Conservation (phyloP, 2,888 invertebrate species). For the Alentia gelatinosa region DNA sequence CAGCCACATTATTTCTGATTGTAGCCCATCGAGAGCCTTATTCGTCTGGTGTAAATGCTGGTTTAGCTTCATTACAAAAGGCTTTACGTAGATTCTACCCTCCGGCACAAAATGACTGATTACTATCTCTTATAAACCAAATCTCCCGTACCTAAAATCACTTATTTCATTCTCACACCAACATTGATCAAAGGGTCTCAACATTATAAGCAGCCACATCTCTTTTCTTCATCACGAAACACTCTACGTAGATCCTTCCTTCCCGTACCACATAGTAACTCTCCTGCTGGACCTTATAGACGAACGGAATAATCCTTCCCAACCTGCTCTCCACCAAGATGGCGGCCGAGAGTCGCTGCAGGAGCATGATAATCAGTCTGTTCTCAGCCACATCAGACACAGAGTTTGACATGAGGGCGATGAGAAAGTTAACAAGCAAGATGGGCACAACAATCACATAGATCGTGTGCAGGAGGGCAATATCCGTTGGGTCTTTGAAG, state of each 20-base stretch:
- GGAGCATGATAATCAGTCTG: constrained; percentile 55
- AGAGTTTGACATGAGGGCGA: constrained; percentile 59
- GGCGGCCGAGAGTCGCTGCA: constrained; percentile 54
- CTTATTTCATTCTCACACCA: too few species aligned
- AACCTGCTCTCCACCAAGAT: constrained; percentile 52
- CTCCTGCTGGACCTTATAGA: constrained; percentile 25
- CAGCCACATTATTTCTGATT: too few species aligned
- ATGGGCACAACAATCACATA: constrained; percentile 58
- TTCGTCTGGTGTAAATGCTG: too few species aligned
- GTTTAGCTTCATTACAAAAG: too few species aligned
- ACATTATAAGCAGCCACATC: neutral
- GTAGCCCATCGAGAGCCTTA: too few species aligned
- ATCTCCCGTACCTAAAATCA: too few species aligned
- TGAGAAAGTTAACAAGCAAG: constrained; percentile 60
- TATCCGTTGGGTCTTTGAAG: neutral
- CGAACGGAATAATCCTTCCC: neutral
- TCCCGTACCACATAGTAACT: neutral
- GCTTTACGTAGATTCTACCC: too few species aligned
- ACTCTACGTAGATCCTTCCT: constrained; percentile 51
- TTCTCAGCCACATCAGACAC: constrained; percentile 56
- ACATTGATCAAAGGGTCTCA: too few species aligned
- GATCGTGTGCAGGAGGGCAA: constrained; percentile 57
- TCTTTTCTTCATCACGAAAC: constrained; percentile 45
- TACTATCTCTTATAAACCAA: too few species aligned
- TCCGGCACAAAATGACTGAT: too few species aligned